These are phyloP conservation scores for Oncopodura yosiiana DNA, from an alignment of 1,140 invertebrate species.

Conservation along the genomic window DNA sequence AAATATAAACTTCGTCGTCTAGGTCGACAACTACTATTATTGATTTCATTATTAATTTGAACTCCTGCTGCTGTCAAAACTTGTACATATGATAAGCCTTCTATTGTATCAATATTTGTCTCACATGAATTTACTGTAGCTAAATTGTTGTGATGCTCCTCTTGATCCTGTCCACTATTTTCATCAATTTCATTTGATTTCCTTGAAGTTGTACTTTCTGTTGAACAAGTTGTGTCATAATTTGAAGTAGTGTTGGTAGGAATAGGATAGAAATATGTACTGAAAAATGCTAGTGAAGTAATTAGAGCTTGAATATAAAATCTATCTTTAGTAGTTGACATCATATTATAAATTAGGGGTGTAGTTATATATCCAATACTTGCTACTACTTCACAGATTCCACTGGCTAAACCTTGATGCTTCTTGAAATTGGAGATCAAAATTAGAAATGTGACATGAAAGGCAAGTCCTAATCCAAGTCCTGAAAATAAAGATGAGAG, in stretches of 20 bases:
- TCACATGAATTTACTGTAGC: too few relatives aligned
- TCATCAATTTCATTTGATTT: not conserved
- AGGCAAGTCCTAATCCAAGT: conserved; percentile 9
- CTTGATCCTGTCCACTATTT: not conserved
- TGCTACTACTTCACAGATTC: conserved; percentile 12
- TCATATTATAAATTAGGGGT: conserved; percentile 14
- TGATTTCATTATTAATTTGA: not conserved
- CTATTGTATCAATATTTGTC: not conserved
- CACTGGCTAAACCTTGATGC: conserved; percentile 23
- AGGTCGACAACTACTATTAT: not conserved
- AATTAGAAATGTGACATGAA: conserved; percentile 13
- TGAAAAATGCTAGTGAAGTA: conserved; percentile 16
- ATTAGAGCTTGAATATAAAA: conserved; percentile 21
- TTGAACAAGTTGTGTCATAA: not conserved
- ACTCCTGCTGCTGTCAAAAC: not conserved
- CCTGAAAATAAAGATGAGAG: conserved; percentile 7
- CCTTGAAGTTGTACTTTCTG: not conserved
- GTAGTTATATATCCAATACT: conserved; percentile 13
- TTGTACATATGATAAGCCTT: conserved; percentile 8
- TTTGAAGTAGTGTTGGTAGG: not conserved
- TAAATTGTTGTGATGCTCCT: too few relatives aligned
- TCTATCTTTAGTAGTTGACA: conserved; percentile 10
- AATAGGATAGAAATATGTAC: conserved; percentile 10
- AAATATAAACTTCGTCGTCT: conserved; percentile 22
- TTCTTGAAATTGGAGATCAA: conserved; percentile 9